These are phyloP conservation scores for Saimiri boliviensis DNA, from an alignment of 2,113 vertebrate genomes.

Conservation along the genomic window DNA sequence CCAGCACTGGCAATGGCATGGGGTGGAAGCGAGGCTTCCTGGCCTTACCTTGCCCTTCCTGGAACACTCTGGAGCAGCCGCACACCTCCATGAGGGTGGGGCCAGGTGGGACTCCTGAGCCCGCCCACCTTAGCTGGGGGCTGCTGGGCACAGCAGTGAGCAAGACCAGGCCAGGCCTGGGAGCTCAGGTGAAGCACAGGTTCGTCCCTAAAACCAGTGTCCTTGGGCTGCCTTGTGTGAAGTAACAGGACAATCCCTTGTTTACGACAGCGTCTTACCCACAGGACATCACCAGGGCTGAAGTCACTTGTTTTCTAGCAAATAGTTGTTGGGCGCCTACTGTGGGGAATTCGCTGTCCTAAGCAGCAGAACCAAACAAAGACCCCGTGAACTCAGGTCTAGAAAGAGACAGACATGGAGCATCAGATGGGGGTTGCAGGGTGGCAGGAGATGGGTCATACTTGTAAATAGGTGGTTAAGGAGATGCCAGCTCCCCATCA, in stretches of 20 bases:
- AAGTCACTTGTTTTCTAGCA: not conserved
- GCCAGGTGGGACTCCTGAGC: accelerated
- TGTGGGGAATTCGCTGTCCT: not conserved
- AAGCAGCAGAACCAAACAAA: not conserved
- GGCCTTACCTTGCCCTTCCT: not conserved
- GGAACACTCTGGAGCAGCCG: not conserved
- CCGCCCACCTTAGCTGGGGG: accelerated
- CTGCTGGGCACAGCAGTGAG: accelerated
- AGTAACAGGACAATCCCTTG: too few species aligned
- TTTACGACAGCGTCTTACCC: not conserved
- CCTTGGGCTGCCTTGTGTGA: not conserved
- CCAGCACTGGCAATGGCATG: accelerated
- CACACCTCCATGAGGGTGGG: not conserved
- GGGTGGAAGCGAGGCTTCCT: not conserved
- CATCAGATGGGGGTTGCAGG: accelerated
- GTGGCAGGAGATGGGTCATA: not conserved
- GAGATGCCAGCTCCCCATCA: too few species aligned
- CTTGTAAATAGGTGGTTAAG: accelerated
- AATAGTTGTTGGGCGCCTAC: accelerated
- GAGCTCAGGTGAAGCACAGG: not conserved
- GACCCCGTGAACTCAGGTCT: not conserved
- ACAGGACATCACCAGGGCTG: accelerated
- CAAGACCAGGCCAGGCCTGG: not conserved
- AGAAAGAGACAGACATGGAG: accelerated
- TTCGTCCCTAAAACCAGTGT: accelerated